Conservation (phyloP, 2,888 invertebrate genomes). For the Thera britannica region DNA sequence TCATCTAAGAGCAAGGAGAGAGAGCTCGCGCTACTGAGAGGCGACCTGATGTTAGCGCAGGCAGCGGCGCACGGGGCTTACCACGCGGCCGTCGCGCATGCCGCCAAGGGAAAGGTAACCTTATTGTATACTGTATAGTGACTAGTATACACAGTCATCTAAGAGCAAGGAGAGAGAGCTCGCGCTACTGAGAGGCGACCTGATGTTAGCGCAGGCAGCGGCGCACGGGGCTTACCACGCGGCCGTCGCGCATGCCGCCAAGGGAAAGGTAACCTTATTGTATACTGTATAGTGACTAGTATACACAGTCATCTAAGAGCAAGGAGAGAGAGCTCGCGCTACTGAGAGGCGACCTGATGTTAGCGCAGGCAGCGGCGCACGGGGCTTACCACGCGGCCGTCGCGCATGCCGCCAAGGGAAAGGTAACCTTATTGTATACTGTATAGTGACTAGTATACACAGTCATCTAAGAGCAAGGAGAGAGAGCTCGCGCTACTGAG, state of each 20-base stretch:
- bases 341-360: constrained; percentile 76
- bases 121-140: neutral
- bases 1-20: constrained; percentile 72
- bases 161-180: constrained; percentile 77
- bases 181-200: constrained; percentile 72
- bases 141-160: constrained; percentile 34
- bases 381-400: constrained; percentile 81
- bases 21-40: constrained; percentile 71
- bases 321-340: constrained; percentile 76
- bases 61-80: constrained; percentile 81
- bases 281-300: too few species aligned
- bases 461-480: constrained; percentile 68
- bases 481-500: constrained; percentile 73
- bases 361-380: constrained; percentile 80
- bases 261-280: constrained; percentile 67
- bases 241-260: constrained; percentile 75
- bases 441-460: too few species aligned
- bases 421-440: constrained; percentile 52
- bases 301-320: constrained; percentile 54
- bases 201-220: constrained; percentile 80
- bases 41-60: constrained; percentile 79
- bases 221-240: constrained; percentile 82
- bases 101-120: constrained; percentile 75
- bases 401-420: constrained; percentile 75
- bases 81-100: constrained; percentile 78